phyloP scores from a whole-genome alignment of 1,140 invertebrate species.

The Hylaeus anthracinus region DNA sequence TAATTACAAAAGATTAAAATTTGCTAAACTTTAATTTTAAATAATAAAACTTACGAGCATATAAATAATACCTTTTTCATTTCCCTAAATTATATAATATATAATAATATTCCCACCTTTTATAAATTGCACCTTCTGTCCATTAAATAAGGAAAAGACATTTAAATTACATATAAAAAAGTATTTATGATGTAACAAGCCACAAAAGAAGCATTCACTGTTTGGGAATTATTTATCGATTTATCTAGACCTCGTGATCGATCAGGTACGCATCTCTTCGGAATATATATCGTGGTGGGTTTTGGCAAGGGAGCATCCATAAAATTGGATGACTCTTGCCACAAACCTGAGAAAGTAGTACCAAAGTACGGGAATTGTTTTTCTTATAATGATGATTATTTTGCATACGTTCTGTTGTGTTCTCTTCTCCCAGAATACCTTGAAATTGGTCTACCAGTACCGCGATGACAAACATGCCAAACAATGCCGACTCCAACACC shows the following conservation, averaged over 20 bases:
- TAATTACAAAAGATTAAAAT: slow-evolving; percentile 5
- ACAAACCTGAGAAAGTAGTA: slow-evolving; percentile 90
- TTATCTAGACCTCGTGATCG: slow-evolving; percentile 82
- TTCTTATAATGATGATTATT: slow-evolving; percentile 85
- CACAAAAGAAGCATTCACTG: slow-evolving; percentile 3
- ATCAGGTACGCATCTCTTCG: slow-evolving; percentile 83
- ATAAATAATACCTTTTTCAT: neutral
- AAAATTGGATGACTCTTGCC: slow-evolving; percentile 86
- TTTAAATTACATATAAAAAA: slow-evolving; percentile 13
- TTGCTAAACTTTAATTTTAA: neutral
- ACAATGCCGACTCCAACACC: slow-evolving; percentile 90
- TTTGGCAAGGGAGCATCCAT: slow-evolving; percentile 85
- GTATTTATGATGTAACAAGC: slow-evolving; percentile 14
- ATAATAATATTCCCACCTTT: slow-evolving; percentile 4
- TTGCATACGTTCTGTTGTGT: slow-evolving; percentile 90
- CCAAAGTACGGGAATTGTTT: slow-evolving; percentile 82
- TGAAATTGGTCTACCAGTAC: slow-evolving; percentile 95
- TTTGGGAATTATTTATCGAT: slow-evolving; percentile 2
- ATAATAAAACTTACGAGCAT: neutral
- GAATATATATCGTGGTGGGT: slow-evolving; percentile 80
- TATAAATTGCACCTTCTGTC: slow-evolving; percentile 2
- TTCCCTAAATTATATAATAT: neutral
- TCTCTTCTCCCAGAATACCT: slow-evolving; percentile 92
- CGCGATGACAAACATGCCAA: slow-evolving; percentile 94
- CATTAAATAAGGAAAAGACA: slow-evolving; percentile 12